Conservation (phyloP, 2,888 invertebrate species). For the Choreutis nemorana region DNA sequence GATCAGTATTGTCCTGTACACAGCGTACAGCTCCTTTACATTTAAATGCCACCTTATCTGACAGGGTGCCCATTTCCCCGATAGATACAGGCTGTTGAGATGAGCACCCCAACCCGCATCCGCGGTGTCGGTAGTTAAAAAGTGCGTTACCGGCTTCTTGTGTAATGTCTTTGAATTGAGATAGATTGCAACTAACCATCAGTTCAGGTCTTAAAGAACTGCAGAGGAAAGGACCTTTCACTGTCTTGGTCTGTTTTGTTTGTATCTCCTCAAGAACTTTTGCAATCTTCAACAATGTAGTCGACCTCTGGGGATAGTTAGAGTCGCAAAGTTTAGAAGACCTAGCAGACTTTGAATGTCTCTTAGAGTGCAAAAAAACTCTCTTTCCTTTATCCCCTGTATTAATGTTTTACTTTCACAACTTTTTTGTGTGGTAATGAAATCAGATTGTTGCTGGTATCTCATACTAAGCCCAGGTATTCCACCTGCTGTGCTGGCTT, state of each 20-base stretch:
- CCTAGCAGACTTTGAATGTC: slow-evolving; percentile 8
- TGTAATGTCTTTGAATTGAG: slow-evolving; percentile 4
- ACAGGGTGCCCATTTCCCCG: slow-evolving; percentile 9
- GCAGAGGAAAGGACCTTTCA: slow-evolving; percentile 5
- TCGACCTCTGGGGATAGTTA: slow-evolving; percentile 6
- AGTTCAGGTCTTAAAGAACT: slow-evolving; percentile 8
- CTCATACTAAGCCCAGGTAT: too few species aligned
- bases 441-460: too few species aligned
- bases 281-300: slow-evolving; percentile 11
- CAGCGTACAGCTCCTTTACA: slow-evolving; percentile 14
- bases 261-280: slow-evolving; percentile 9
- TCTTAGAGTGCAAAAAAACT: too few species aligned
- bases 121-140: slow-evolving; percentile 12
- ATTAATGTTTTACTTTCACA: too few species aligned
- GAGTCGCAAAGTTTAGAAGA: slow-evolving; percentile 6
- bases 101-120: slow-evolving; percentile 15
- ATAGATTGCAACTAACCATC: slow-evolving; percentile 10
- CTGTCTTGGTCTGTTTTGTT: slow-evolving; percentile 5
- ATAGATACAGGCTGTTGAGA: slow-evolving; percentile 7
- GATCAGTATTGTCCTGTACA: slow-evolving; percentile 8
- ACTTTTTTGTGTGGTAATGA: too few species aligned
- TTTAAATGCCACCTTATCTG: slow-evolving; percentile 15
- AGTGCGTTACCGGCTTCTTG: slow-evolving; percentile 9
- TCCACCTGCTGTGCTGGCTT: slow-evolving; percentile 9
- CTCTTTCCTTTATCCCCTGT: too few species aligned